Evolutionary conservation across 1,140 invertebrate genomes (phyloP).

Genomic region (Ctenoplectra terminalis): DNA sequence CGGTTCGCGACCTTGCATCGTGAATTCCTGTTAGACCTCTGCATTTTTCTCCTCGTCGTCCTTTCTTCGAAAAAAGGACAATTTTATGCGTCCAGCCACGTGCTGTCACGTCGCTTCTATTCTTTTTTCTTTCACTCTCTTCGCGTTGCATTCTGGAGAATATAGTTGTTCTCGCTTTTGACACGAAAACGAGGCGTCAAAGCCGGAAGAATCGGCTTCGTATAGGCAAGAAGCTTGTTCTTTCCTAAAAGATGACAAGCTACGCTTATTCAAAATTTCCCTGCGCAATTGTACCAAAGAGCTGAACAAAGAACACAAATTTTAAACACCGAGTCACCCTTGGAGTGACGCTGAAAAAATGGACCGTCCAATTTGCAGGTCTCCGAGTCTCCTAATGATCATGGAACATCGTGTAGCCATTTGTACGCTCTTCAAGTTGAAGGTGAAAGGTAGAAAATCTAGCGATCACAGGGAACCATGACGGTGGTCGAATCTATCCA

Average conservation of each 20-base stretch:
- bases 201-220: neutral
- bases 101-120: neutral
- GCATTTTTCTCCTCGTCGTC: neutral
- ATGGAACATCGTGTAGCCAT: neutral
- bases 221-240: neutral
- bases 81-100: neutral
- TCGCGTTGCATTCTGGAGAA: neutral
- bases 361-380: neutral
- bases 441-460: neutral
- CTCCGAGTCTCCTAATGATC: neutral
- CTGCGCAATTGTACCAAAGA: neutral
- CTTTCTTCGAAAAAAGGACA: neutral
- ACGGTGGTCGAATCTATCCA: slow-evolving; percentile 59
- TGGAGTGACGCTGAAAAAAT: neutral
- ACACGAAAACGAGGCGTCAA: neutral
- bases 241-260: too few relatives aligned
- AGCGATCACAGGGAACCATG: neutral
- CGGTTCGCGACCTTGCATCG: slow-evolving; percentile 58
- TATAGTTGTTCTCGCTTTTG: slow-evolving; percentile 14
- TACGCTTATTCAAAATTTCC: too few relatives aligned
- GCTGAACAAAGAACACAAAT: neutral
- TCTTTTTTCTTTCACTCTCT: neutral
- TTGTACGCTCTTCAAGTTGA: neutral
- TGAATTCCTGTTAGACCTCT: neutral
- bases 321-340: neutral